Percentiles rank a stretch among this genome's conserved stretches.
These are phyloP conservation scores for Decapterus maruadsi DNA, from an alignment of 2,797 vertebrate genomes.

Conservation along the genomic window DNA sequence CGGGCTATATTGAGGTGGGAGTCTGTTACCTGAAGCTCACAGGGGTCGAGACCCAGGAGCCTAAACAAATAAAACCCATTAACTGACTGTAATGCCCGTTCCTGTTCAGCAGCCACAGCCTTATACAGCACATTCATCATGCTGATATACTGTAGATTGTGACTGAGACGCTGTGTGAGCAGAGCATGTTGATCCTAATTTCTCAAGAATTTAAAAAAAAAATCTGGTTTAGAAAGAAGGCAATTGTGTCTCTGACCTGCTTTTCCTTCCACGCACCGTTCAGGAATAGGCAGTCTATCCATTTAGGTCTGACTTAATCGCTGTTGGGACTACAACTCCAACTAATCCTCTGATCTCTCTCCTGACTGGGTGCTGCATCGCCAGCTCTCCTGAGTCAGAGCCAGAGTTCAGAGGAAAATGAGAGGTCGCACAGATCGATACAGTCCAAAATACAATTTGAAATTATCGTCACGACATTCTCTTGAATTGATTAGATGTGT, in stretches of 20 bases:
- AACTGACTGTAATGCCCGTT: background rate
- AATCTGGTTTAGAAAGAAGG: background rate
- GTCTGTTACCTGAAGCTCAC: conserved; percentile 3
- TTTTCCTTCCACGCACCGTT: conserved; percentile 46
- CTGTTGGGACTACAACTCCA: conserved; percentile 53
- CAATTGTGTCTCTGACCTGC: conserved; percentile 33
- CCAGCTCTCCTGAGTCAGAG: conserved; percentile 9
- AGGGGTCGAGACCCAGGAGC: background rate
- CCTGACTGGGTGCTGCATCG: conserved; percentile 50
- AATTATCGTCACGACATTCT: background rate
- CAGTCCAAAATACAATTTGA: background rate
- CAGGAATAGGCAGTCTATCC: conserved; percentile 68
- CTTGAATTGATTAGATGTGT: background rate
- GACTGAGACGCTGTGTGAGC: background rate
- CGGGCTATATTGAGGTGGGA: background rate
- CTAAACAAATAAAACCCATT: background rate
- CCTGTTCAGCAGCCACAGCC: background rate
- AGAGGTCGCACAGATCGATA: conserved; percentile 17
- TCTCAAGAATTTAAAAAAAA: background rate
- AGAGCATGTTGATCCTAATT: background rate
- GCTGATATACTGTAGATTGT: background rate
- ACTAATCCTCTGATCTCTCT: conserved; percentile 78
- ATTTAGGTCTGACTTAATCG: conserved; percentile 70
- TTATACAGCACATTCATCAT: conserved; percentile 8
- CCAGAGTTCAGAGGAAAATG: conserved; percentile 11